Evolutionary conservation across 2,888 invertebrate species (phyloP).

Genomic region (Cistogaster globosa): DNA sequence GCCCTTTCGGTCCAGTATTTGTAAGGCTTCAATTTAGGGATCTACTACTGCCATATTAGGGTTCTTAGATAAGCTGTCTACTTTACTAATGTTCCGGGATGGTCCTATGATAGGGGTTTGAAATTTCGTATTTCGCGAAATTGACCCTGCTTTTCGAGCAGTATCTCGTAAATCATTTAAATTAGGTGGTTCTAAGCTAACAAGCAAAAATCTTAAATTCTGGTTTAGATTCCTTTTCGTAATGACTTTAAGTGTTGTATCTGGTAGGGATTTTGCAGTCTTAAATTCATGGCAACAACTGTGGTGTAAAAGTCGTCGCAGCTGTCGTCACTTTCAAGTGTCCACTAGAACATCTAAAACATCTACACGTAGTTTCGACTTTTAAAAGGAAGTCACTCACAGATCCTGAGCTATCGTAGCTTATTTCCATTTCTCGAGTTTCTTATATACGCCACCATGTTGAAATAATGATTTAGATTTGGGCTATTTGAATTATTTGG

Average conservation of each 20-base stretch:
- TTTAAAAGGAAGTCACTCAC: slow-evolving; percentile 41
- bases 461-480: background rate
- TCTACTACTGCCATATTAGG: background rate
- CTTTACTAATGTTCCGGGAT: background rate
- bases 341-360: slow-evolving; percentile 10
- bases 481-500: background rate
- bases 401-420: slow-evolving; percentile 2
- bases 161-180: background rate
- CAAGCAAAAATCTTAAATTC: background rate
- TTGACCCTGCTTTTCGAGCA: background rate
- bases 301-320: background rate
- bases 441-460: too few relatives aligned
- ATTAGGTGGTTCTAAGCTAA: background rate
- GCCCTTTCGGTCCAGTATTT: background rate
- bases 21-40: slow-evolving; percentile 20
- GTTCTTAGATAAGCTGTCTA: background rate
- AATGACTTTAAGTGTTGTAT: background rate
- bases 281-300: background rate
- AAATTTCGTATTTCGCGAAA: background rate
- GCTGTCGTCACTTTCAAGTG: too few relatives aligned
- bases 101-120: background rate
- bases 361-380: background rate
- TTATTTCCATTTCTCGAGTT: slow-evolving; percentile 34
- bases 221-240: background rate
- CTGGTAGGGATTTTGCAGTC: background rate